Percentiles rank a stretch among this genome's conserved stretches.
Conservation (phyloP, 2,797 vertebrate species). For the Amblyraja radiata region DNA sequence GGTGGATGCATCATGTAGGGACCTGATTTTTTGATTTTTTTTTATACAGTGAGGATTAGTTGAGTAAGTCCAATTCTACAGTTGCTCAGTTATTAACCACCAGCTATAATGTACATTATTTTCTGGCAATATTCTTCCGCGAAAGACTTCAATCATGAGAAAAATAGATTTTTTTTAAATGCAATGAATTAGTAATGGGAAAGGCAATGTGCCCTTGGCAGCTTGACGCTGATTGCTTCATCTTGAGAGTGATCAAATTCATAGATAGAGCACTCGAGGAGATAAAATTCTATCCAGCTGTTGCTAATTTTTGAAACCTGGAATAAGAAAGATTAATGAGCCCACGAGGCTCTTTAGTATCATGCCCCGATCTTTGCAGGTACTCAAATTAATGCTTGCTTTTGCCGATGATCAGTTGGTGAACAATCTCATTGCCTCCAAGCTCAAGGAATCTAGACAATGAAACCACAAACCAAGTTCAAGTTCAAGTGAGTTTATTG, state of each 20-base stretch:
- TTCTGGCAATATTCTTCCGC: not conserved
- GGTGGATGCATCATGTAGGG: not conserved
- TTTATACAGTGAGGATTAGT: not conserved
- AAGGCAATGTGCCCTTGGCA: not conserved
- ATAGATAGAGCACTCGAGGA: not conserved
- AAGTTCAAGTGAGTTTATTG: no score
- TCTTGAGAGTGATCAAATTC: not conserved
- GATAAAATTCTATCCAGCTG: not conserved
- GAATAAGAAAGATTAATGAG: not conserved
- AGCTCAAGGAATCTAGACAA: not conserved
- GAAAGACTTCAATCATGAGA: not conserved
- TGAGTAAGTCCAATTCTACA: not conserved
- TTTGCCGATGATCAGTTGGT: not conserved
- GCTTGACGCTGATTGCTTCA: not conserved
- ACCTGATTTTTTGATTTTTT: not conserved
- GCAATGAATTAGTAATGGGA: not conserved
- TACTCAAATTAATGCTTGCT: not conserved
- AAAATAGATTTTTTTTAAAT: not conserved
- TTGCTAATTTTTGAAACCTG: not conserved
- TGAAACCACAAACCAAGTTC: not conserved
- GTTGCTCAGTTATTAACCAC: not conserved
- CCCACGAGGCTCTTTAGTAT: not conserved
- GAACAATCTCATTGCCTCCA: not conserved
- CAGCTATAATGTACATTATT: not conserved
- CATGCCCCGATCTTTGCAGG: no score